Evolutionary conservation across 2,113 vertebrate species (phyloP).

Genomic region (Myotis brandtii): DNA sequence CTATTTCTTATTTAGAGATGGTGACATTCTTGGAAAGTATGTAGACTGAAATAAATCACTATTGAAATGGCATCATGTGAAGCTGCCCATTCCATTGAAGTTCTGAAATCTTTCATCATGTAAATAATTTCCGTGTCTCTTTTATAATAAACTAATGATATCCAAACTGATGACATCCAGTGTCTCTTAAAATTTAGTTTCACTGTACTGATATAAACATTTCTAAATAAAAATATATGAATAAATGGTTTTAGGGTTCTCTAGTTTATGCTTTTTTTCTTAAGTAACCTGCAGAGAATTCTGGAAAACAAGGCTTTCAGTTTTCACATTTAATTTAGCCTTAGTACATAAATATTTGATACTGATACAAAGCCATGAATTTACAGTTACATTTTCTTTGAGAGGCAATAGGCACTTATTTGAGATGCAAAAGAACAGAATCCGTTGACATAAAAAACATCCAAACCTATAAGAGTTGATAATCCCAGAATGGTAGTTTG

Average conservation of each 20-base stretch:
- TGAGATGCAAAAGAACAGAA: neutral
- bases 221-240: constrained; percentile 85
- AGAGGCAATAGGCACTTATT: neutral
- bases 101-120: constrained; percentile 89
- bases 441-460: neutral
- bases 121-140: constrained; percentile 92
- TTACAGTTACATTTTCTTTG: neutral
- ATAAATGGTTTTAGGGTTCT: constrained; percentile 24
- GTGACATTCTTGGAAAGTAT: constrained; percentile 97
- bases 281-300: constrained; percentile 11
- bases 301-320: neutral
- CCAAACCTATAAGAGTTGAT: neutral
- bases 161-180: constrained; percentile 64
- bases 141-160: constrained; percentile 86
- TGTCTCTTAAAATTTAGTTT: constrained; percentile 79
- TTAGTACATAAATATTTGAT: neutral
- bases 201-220: constrained; percentile 78
- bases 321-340: neutral
- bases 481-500: neutral
- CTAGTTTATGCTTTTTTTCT: neutral
- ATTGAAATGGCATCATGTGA: constrained; percentile 71
- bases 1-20: constrained; percentile 98
- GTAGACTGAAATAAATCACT: constrained; percentile 89
- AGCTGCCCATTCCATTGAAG: constrained; percentile 85
- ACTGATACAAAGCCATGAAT: neutral